Conservation (phyloP, 2,797 vertebrate genomes). For the Malurus leucopterus region DNA sequence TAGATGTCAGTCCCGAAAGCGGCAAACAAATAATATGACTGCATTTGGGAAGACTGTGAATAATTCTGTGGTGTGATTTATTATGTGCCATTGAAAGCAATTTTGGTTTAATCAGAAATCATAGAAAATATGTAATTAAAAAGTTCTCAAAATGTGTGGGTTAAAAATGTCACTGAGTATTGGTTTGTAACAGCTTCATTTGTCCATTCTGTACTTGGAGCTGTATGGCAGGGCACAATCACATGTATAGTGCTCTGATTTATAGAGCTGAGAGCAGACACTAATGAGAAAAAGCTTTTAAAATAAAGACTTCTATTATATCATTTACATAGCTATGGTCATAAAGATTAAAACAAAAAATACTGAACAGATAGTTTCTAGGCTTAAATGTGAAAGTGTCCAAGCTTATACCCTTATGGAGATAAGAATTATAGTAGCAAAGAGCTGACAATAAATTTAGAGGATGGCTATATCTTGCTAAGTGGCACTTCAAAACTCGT, state of each 20-base stretch:
- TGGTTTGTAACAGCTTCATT: constrained; percentile 28
- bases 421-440: not conserved
- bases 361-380: not conserved
- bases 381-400: not conserved
- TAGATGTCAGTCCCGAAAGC: not conserved
- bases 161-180: constrained; percentile 17
- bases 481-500: not conserved
- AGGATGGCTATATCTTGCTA: not conserved
- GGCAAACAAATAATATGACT: not conserved
- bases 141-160: not conserved
- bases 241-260: not conserved
- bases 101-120: constrained; percentile 25
- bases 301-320: constrained; percentile 23
- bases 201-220: not conserved
- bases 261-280: not conserved
- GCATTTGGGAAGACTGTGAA: not conserved
- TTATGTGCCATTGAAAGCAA: not conserved
- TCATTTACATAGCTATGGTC: not conserved
- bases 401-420: not conserved
- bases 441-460: not conserved
- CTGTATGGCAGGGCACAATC: not conserved
- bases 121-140: constrained; percentile 17
- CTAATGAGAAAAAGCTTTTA: constrained; percentile 52
- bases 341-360: not conserved
- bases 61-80: constrained; percentile 20